Conservation (phyloP, 2,888 invertebrate genomes). For the Pegoplata infirma region DNA sequence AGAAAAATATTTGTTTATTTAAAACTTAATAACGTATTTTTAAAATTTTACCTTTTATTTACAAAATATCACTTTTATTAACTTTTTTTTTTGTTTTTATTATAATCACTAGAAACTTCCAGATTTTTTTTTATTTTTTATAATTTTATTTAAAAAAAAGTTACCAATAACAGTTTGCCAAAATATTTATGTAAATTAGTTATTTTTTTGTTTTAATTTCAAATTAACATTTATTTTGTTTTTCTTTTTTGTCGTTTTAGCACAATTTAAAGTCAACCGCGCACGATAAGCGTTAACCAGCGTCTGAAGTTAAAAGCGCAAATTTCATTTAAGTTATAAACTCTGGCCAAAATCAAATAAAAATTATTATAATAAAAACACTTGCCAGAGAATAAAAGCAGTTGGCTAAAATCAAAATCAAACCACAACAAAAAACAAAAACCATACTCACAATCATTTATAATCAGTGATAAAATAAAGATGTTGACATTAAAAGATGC, state of each 20-base stretch:
- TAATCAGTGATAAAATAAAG: slow-evolving; percentile 48
- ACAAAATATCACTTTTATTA: slow-evolving; percentile 3
- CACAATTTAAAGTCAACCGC: slow-evolving; percentile 37
- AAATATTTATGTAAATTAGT: background rate
- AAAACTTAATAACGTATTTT: background rate
- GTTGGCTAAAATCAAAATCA: slow-evolving; percentile 22
- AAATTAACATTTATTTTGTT: background rate
- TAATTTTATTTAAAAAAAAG: background rate
- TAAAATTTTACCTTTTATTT: slow-evolving; percentile 16
- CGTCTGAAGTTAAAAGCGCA: slow-evolving; percentile 52
- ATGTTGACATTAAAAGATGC: slow-evolving; percentile 14
- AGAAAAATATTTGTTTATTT: background rate
- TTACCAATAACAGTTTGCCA: slow-evolving; percentile 1
- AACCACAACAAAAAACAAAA: background rate
- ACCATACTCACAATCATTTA: background rate
- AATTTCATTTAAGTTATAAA: slow-evolving; percentile 53
- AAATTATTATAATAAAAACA: background rate
- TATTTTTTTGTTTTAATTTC: background rate
- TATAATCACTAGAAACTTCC: too few species aligned
- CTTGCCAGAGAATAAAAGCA: slow-evolving; percentile 2
- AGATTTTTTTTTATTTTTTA: background rate
- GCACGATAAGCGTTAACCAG: slow-evolving; percentile 44
- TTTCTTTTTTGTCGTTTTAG: slow-evolving; percentile 2
- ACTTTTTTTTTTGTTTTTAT: too few species aligned
- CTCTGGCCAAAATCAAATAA: slow-evolving; percentile 42